Evolutionary conservation across 2,888 invertebrate genomes (phyloP).

Genomic region (Mactromeris polynyma): DNA sequence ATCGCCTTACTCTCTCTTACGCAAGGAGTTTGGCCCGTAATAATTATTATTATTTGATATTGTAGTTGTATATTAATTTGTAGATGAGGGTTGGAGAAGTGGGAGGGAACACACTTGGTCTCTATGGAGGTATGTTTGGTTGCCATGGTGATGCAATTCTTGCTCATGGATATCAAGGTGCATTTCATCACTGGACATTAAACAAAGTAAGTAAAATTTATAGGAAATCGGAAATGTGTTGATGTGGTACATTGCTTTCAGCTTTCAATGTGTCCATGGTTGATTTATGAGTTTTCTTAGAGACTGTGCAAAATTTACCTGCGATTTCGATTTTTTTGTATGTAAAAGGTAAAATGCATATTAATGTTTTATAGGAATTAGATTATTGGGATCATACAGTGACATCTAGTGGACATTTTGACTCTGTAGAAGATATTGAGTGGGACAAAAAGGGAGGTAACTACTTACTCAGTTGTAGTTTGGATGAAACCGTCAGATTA

Average conservation of each 20-base stretch:
- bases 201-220: conserved; percentile 85
- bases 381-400: conserved; percentile 86
- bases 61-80: not conserved
- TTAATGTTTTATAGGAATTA: conserved; percentile 53
- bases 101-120: conserved; percentile 97
- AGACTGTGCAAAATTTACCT: too few species aligned
- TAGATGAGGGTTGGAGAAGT: conserved; percentile 94
- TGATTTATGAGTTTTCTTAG: too few species aligned
- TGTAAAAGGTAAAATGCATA: too few species aligned
- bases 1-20: too few species aligned
- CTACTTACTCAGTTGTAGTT: conserved; percentile 92
- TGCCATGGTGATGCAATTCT: conserved; percentile 91
- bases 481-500: conserved; percentile 96
- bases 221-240: not conserved
- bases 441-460: conserved; percentile 93
- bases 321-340: too few species aligned
- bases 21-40: too few species aligned
- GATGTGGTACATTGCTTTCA: too few species aligned
- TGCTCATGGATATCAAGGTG: conserved; percentile 96
- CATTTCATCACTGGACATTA: conserved; percentile 95
- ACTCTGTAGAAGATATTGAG: conserved; percentile 93
- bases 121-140: conserved; percentile 94
- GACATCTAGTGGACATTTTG: conserved; percentile 92
- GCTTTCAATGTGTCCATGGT: too few species aligned
- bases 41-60: too few species aligned